A percentile compares a stretch with the other conserved stretches of the same genome.
phyloP scores from a whole-genome alignment of 1,140 invertebrate species.

The Ostrea edulis region DNA sequence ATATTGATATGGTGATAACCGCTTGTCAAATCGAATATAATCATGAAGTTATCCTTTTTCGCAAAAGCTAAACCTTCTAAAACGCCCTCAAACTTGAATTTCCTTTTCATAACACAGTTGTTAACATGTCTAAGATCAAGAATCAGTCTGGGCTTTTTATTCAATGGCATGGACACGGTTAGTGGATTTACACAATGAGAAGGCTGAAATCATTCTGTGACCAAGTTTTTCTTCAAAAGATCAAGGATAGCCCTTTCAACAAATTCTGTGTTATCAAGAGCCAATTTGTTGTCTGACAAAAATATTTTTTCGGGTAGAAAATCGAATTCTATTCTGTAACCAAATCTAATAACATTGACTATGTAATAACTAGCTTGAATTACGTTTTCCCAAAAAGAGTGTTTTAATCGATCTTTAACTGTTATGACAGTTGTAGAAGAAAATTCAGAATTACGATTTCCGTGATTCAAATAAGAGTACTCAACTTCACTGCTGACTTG shows the following conservation, averaged over 20 bases:
- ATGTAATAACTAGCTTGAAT: conserved; percentile 27
- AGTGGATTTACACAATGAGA: background rate
- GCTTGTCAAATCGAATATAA: background rate
- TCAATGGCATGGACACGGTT: background rate
- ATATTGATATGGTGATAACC: too few relatives aligned
- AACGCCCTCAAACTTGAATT: background rate
- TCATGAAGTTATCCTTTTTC: background rate
- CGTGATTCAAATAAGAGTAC: background rate
- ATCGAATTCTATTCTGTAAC: conserved; percentile 33
- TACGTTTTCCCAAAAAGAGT: conserved; percentile 44
- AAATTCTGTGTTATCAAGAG: conserved; percentile 15
- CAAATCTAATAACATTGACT: background rate
- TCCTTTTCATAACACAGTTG: background rate
- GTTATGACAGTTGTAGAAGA: background rate
- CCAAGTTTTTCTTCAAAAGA: background rate
- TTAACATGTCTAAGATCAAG: background rate
- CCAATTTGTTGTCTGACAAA: conserved; percentile 21
- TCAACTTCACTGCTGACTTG: background rate
- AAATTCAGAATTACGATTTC: background rate
- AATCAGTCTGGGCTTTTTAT: background rate
- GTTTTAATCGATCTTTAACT: conserved; percentile 26
- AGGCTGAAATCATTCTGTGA: background rate
- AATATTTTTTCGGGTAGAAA: background rate
- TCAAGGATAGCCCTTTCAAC: background rate
- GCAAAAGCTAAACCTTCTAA: background rate